These are phyloP conservation scores for Dermatemys mawii DNA, from an alignment of 2,113 vertebrate species.

Conservation along the genomic window DNA sequence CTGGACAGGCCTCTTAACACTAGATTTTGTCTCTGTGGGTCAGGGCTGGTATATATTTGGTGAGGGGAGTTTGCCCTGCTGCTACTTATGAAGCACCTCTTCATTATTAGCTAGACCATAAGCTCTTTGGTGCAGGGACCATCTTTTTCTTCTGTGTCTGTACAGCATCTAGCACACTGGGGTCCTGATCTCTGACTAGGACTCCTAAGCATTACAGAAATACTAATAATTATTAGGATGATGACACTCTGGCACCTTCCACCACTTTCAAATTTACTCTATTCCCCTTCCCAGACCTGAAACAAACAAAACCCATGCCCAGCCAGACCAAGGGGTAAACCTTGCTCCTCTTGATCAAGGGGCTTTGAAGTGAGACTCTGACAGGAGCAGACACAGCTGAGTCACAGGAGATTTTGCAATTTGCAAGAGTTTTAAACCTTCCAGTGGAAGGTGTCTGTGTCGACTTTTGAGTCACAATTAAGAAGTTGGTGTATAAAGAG, in stretches of 20 bases:
- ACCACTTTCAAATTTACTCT: not conserved
- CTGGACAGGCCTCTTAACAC: not conserved
- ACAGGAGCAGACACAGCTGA: not conserved
- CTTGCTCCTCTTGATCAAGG: not conserved
- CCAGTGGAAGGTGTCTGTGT: not conserved
- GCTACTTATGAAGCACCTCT: not conserved
- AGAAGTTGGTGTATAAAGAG: not conserved
- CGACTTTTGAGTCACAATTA: conserved; percentile 42
- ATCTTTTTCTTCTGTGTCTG: too few species aligned
- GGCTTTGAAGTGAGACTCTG: not conserved
- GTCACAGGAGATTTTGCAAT: not conserved
- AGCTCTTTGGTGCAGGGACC: too few species aligned
- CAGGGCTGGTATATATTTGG: not conserved
- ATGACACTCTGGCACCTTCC: not conserved
- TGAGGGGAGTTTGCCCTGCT: not conserved
- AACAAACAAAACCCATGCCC: not conserved
- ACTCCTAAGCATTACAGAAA: too few species aligned
- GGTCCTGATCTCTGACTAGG: too few species aligned
- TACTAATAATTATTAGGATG: not conserved
- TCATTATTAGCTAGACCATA: not conserved
- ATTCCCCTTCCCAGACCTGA: not conserved
- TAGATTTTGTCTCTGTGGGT: fast-evolving
- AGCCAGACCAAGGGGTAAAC: not conserved
- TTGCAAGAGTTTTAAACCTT: not conserved
- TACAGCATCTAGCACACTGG: too few species aligned